Percentiles rank a stretch among this genome's conserved stretches.
Conservation (phyloP, 2,888 invertebrate genomes). For the Erebia epiphron region DNA sequence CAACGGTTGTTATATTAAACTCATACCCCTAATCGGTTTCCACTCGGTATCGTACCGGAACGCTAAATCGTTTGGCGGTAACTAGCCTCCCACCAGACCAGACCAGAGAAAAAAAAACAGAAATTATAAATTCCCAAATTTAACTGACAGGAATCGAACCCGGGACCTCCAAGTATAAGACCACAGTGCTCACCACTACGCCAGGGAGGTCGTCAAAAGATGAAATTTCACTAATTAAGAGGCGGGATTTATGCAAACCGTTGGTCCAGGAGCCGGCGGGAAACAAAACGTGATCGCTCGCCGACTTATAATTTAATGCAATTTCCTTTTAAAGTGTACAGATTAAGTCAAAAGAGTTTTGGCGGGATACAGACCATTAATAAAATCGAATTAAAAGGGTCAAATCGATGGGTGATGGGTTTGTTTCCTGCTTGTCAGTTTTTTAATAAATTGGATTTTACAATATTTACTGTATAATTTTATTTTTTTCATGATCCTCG, state of each 20-base stretch:
- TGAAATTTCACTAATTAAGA: slow-evolving; percentile 78
- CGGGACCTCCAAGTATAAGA: slow-evolving; percentile 3
- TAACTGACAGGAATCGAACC: too few species aligned
- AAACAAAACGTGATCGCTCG: slow-evolving; percentile 82
- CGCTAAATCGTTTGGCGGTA: too few species aligned
- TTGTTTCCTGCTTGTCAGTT: not conserved
- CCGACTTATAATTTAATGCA: slow-evolving; percentile 82
- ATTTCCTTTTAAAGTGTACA: slow-evolving; percentile 68
- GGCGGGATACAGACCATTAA: not conserved
- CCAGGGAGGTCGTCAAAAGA: slow-evolving; percentile 38
- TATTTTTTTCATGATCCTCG: not conserved
- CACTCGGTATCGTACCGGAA: too few species aligned
- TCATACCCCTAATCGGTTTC: too few species aligned
- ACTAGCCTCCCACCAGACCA: too few species aligned
- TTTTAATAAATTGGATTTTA: not conserved
- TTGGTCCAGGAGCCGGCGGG: slow-evolving; percentile 67
- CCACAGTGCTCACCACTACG: slow-evolving; percentile 34
- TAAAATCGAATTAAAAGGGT: slow-evolving; percentile 4
- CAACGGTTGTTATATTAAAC: too few species aligned
- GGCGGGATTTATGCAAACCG: slow-evolving; percentile 75
- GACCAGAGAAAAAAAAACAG: too few species aligned
- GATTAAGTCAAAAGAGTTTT: slow-evolving; percentile 43
- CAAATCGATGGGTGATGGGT: not conserved
- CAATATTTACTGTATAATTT: not conserved
- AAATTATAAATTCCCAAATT: too few species aligned